Percentiles rank a stretch among this genome's conserved stretches.
Evolutionary conservation across 2,888 invertebrate genomes (phyloP).

Genomic region (Laothoe populi): DNA sequence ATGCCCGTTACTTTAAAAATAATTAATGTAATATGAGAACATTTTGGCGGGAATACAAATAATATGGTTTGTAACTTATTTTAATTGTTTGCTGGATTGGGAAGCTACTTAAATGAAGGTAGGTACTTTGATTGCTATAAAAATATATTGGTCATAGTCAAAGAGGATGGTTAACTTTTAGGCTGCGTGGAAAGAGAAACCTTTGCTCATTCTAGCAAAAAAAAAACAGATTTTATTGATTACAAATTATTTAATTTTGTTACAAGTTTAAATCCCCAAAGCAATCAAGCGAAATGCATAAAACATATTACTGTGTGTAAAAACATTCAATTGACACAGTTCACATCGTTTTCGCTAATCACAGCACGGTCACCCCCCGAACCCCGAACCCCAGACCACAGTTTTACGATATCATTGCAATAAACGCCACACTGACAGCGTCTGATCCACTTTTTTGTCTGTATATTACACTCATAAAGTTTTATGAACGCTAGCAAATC

Average conservation of each 20-base stretch:
- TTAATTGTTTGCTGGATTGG: too few species aligned
- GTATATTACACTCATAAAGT: constrained; percentile 22
- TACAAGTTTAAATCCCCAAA: background rate
- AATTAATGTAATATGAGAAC: background rate
- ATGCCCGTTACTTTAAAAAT: background rate
- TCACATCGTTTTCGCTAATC: constrained; percentile 12
- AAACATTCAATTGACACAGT: constrained; percentile 16
- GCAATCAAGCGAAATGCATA: background rate
- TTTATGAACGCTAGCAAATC: constrained; percentile 23
- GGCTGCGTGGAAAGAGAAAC: too few species aligned
- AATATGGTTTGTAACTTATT: too few species aligned
- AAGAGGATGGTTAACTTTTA: too few species aligned
- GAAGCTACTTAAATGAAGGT: background rate
- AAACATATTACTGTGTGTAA: background rate
- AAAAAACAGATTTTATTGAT: background rate
- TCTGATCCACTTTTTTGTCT: constrained; percentile 23
- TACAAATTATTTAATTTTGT: too few species aligned
- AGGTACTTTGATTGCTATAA: too few species aligned
- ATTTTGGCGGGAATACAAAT: background rate
- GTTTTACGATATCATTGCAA: constrained; percentile 19
- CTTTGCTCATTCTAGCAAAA: too few species aligned
- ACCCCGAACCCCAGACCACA: too few species aligned
- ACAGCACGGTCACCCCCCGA: background rate
- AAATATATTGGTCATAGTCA: too few species aligned
- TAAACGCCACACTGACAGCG: constrained; percentile 17